Conservation (phyloP, 2,888 invertebrate genomes). For the Andrena fulva region DNA sequence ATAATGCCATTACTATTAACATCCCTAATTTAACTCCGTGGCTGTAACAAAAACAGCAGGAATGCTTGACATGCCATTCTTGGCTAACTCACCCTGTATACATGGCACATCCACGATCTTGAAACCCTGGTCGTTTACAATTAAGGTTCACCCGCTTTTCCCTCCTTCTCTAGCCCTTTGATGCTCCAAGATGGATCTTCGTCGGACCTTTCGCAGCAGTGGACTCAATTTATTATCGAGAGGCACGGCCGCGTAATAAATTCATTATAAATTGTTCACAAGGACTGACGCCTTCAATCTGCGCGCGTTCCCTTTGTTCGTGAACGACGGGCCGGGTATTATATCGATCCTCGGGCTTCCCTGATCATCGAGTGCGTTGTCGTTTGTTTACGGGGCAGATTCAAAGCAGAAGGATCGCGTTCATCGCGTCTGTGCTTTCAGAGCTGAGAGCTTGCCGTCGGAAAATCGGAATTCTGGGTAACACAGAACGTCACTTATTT, state of each 20-base stretch:
- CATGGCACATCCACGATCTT: slow-evolving; percentile 3
- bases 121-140: slow-evolving; percentile 35
- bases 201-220: slow-evolving; percentile 17
- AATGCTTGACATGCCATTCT: no score
- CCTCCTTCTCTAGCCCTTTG: background rate
- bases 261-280: slow-evolving; percentile 28
- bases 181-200: slow-evolving; percentile 23
- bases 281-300: slow-evolving; percentile 15
- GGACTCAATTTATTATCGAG: slow-evolving; percentile 40
- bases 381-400: slow-evolving; percentile 11
- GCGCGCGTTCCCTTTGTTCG: slow-evolving; percentile 24
- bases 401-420: slow-evolving; percentile 16
- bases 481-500: background rate
- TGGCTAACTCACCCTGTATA: background rate
- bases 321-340: background rate
- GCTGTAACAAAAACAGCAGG: no score
- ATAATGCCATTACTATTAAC: no score
- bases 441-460: background rate
- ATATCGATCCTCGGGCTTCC: background rate
- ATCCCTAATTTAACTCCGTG: no score
- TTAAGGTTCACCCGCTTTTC: slow-evolving; percentile 41
- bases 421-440: slow-evolving; percentile 1
- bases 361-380: slow-evolving; percentile 3
- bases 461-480: background rate
- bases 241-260: slow-evolving; percentile 34